Evolutionary conservation across 2,888 invertebrate species (phyloP).

Genomic region (Apodemia zela): DNA sequence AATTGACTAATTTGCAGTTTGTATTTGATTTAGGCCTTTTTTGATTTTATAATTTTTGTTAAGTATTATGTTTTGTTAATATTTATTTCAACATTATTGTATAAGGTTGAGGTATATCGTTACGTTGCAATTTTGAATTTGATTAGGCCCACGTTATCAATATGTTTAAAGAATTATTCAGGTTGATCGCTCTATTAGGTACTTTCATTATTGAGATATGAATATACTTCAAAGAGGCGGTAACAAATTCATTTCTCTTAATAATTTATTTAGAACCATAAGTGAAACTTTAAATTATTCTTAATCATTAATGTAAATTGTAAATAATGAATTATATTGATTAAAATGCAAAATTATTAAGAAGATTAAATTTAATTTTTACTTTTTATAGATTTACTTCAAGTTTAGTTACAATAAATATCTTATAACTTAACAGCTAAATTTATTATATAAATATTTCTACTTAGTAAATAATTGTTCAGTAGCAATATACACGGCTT

Average conservation of each 20-base stretch:
- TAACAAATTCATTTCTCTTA: no score
- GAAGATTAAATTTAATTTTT: neutral
- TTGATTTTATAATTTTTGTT: neutral
- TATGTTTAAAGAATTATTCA: neutral
- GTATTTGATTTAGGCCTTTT: neutral
- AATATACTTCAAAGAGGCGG: no score
- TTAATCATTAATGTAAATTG: neutral
- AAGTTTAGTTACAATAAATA: constrained; percentile 10
- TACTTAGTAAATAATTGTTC: constrained; percentile 38
- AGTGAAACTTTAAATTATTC: neutral
- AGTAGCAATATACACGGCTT: constrained; percentile 62
- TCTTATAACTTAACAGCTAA: constrained; percentile 27
- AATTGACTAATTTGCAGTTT: neutral
- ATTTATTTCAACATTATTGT: neutral
- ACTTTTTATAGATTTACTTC: neutral
- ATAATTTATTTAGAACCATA: no score
- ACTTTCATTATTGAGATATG: no score
- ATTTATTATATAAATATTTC: constrained; percentile 37
- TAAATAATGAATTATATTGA: no score
- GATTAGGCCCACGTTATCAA: neutral
- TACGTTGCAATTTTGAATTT: neutral
- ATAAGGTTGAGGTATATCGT: neutral
- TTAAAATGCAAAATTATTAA: neutral
- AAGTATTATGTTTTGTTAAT: neutral
- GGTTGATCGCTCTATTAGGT: no score